phyloP scores from a whole-genome alignment of 2,797 vertebrate genomes.

The Carcharodon carcharias region DNA sequence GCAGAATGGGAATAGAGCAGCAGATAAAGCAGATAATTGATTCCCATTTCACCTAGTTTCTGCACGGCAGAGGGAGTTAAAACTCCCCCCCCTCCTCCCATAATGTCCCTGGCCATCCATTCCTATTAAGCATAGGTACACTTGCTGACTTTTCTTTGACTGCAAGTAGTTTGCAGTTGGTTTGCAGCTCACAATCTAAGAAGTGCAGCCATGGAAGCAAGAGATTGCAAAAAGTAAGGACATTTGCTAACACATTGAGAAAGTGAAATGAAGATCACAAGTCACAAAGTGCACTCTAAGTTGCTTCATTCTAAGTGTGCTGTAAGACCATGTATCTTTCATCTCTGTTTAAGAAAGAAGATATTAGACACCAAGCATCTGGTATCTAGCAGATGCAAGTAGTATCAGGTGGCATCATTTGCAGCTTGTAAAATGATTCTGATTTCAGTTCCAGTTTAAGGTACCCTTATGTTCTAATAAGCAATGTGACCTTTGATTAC shows the following conservation, averaged over 20 bases:
- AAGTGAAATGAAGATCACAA: not conserved
- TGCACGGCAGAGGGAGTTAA: not conserved
- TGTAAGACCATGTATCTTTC: not conserved
- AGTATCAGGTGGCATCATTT: conserved; percentile 34
- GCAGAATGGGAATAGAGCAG: not conserved
- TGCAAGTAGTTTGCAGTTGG: not conserved
- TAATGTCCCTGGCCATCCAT: not conserved
- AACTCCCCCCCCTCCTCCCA: not conserved
- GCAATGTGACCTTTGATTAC: conserved; percentile 24
- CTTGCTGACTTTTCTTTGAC: not conserved
- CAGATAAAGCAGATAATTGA: not conserved
- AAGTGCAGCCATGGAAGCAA: not conserved
- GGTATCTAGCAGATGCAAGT: conserved; percentile 31
- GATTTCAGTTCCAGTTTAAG: conserved; percentile 21
- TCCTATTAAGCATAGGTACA: not conserved
- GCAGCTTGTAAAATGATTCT: conserved; percentile 31
- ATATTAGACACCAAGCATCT: conserved; percentile 35
- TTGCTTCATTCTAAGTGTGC: conserved; percentile 22
- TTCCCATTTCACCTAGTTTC: not conserved
- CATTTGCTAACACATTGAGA: not conserved
- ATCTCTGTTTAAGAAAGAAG: conserved; percentile 13
- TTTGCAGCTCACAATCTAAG: not conserved
- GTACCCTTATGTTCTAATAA: conserved; percentile 28
- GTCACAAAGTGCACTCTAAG: not conserved
- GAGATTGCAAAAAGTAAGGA: not conserved